phyloP scores from a whole-genome alignment of 37 sponge, comb jelly and placozoan genomes.

The Hormiphora californensis region DNA sequence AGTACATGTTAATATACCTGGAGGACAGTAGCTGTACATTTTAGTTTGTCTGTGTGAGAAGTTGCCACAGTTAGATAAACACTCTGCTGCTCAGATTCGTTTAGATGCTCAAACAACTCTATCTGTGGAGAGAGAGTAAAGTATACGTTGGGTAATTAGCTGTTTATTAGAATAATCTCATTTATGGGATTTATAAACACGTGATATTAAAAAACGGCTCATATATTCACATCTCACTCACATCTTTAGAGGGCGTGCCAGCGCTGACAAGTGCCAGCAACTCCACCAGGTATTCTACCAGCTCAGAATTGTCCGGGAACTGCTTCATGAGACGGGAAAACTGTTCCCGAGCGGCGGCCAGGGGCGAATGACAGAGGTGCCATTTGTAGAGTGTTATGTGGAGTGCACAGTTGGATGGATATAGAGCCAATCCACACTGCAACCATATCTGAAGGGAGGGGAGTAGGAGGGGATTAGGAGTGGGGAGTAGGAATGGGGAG shows the following conservation, averaged over 20 bases:
- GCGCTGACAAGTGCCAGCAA: neutral
- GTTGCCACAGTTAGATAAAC: slow-evolving; percentile 27
- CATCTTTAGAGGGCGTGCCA: neutral
- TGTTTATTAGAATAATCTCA: neutral
- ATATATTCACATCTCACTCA: neutral
- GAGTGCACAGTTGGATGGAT: slow-evolving; percentile 14
- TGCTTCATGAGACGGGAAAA: neutral
- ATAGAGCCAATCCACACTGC: neutral
- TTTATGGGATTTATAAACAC: neutral
- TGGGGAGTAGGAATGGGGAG: too few species aligned
- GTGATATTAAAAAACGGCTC: neutral
- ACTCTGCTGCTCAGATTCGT: slow-evolving; percentile 1
- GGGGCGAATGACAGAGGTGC: neutral
- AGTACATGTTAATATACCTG: slow-evolving; percentile 13
- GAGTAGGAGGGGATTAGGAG: neutral
- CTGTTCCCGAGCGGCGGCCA: neutral
- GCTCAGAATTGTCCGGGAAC: slow-evolving; percentile 27
- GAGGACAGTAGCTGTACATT: slow-evolving; percentile 18
- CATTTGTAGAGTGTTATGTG: slow-evolving; percentile 29
- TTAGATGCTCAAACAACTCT: neutral
- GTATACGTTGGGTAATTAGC: too few species aligned
- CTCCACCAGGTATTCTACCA: neutral
- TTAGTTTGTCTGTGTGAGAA: slow-evolving; percentile 30
- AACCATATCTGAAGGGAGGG: slow-evolving; percentile 3
- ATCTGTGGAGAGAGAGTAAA: too few species aligned